Conservation (phyloP, 2,797 vertebrate species). For the Danio choprae region DNA sequence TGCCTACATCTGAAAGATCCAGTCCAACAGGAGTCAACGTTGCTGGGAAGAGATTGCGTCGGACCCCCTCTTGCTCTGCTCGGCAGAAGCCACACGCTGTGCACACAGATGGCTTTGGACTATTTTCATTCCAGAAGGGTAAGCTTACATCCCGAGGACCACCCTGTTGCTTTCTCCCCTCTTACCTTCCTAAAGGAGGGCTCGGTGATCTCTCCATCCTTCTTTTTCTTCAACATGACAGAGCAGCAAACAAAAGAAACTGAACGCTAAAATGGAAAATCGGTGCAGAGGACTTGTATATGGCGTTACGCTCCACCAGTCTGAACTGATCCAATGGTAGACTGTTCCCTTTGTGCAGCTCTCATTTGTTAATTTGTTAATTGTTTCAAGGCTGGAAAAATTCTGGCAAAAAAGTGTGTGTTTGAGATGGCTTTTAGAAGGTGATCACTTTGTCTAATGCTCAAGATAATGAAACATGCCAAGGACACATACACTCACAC, state of each 20-base stretch:
- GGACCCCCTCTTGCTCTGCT: not conserved
- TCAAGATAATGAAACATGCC: constrained; percentile 64
- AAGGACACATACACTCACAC: constrained; percentile 55
- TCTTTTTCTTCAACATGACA: constrained; percentile 78
- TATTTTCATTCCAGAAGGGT: not conserved
- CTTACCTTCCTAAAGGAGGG: constrained; percentile 80
- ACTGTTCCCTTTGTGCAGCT: constrained; percentile 67
- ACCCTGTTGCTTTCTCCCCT: not conserved
- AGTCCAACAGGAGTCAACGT: not conserved
- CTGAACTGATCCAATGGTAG: constrained; percentile 66
- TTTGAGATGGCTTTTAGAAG: constrained; percentile 57
- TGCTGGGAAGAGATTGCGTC: not conserved
- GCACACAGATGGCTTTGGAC: constrained; percentile 16
- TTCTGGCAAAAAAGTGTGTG: constrained; percentile 34
- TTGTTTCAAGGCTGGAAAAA: constrained; percentile 66
- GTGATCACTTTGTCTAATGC: constrained; percentile 65
- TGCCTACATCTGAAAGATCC: constrained; percentile 6
- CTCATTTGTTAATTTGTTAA: constrained; percentile 71
- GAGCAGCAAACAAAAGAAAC: not conserved
- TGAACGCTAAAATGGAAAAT: constrained; percentile 11
- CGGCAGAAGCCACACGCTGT: not conserved
- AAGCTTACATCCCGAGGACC: constrained; percentile 8
- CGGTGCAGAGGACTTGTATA: constrained; percentile 54
- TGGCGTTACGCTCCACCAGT: constrained; percentile 61
- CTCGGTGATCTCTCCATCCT: constrained; percentile 73